Base-by-base conservation (phyloP, 2,113 vertebrate species). In the Malurus elegans region DNA sequence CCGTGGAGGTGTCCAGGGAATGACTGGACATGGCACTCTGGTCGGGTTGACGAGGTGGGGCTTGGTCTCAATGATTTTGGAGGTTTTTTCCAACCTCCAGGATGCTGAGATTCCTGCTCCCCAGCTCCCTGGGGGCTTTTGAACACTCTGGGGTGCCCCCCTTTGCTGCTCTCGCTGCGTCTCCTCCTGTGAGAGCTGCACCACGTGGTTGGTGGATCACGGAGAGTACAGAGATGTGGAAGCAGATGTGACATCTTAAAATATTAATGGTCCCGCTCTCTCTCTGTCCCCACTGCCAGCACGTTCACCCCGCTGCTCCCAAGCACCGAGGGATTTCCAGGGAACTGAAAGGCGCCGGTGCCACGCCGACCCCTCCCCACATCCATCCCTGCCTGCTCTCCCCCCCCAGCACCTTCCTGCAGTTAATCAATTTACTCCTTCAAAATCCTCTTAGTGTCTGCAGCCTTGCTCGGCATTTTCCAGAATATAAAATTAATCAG, bases 161-260 rank as follows among this genome's bases (percentile, higher is more conserved):
- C 4, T n/a, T 19, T 48, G 23, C 50, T 5, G 4, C 42, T 26
- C 1, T n/a, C 0, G 0, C 57, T n/a, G 29, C 0, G 0, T 83
- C 54, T 70, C 56, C 54, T 82, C 65, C 40, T 58, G 29, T 5
- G 5, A 75, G 40, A 78, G 34, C 38, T 31, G 57, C 0, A 0
- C 76, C 9, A 4, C 0, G 1, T 24, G 73, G 21, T 5, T 51
- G 72, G 73, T 60, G 7, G n/a, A 78, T 57, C 51, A 8, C 4
- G 65, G 76, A 84, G 60, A 58, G 40, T 7, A 0, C 69, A 42
- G 65, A 54, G 66, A 66, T 15, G 3, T 26, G 18, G 48, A 54
- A 88, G 82, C 81, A 79, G 87, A 90, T 79, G 84, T 14, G 6
- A 7, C 67, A 42, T 61, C 42, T 72, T 93, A 40, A 91, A 96